Percentiles rank a stretch among this genome's conserved stretches.
Conservation (phyloP, 2,888 invertebrate species). For the Ennomos quercinarius region DNA sequence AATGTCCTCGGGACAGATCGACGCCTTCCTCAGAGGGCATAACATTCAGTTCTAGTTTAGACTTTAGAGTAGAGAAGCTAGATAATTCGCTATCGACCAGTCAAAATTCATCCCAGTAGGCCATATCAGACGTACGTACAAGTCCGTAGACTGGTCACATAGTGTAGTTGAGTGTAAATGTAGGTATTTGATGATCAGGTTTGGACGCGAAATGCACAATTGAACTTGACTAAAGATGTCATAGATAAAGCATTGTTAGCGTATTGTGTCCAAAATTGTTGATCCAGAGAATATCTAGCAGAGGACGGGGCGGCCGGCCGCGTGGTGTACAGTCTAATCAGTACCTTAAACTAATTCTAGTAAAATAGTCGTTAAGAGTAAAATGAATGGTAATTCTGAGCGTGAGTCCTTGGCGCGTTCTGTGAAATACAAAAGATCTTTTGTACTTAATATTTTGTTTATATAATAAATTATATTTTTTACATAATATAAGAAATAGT, state of each 20-base stretch:
- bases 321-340: constrained; percentile 77
- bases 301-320: constrained; percentile 43
- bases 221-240: no score
- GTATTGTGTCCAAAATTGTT: constrained; percentile 16
- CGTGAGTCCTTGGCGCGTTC: constrained; percentile 61
- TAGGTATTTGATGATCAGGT: constrained; percentile 43
- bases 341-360: constrained; percentile 73
- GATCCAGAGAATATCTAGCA: constrained; percentile 20
- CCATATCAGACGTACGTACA: constrained; percentile 63
- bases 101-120: constrained; percentile 48
- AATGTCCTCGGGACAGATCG: constrained; percentile 89
- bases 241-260: background rate
- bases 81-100: constrained; percentile 61
- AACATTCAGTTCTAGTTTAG: constrained; percentile 86
- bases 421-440: constrained; percentile 71
- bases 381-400: constrained; percentile 61
- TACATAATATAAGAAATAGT: constrained; percentile 54
- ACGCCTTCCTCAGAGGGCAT: constrained; percentile 91
- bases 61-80: constrained; percentile 53
- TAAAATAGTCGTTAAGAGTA: constrained; percentile 67
- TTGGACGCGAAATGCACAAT: constrained; percentile 18
- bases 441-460: constrained; percentile 82
- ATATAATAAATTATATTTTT: constrained; percentile 84
- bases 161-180: constrained; percentile 59
- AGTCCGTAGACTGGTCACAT: constrained; percentile 55